Conservation (phyloP, 2,113 vertebrate species). For the Tragelaphus strepsiceros region DNA sequence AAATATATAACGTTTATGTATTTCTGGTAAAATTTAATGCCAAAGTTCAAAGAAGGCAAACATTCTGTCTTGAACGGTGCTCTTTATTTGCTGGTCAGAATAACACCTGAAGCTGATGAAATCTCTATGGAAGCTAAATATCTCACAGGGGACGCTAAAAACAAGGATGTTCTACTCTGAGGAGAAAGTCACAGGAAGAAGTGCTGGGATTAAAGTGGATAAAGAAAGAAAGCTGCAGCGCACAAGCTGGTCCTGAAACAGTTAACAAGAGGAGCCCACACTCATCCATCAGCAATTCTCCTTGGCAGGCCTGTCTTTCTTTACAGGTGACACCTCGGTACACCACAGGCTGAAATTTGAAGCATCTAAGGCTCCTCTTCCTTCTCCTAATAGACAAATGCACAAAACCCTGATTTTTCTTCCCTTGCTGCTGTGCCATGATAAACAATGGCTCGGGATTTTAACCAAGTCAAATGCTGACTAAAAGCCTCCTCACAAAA, state of each 20-base stretch:
- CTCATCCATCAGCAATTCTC: background rate
- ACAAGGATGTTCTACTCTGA: background rate
- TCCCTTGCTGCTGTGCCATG: background rate
- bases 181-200: background rate
- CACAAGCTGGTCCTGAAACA: background rate
- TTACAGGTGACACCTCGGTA: background rate
- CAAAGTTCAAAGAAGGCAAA: background rate
- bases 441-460: background rate
- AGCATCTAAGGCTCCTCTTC: background rate
- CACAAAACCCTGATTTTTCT: background rate
- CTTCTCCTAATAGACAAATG: slow-evolving; percentile 19
- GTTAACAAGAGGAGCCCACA: background rate
- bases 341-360: background rate
- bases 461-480: background rate
- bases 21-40: background rate
- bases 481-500: background rate
- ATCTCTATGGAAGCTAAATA: background rate
- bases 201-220: background rate
- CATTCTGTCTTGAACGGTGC: background rate
- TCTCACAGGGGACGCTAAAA: background rate
- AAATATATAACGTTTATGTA: background rate
- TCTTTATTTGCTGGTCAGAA: background rate
- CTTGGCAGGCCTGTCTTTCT: background rate
- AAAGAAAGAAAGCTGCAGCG: background rate
- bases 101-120: background rate